Evolutionary conservation across 2,888 invertebrate genomes (phyloP), one percentile per base, ranked within the genome.

Genomic region (Spodoptera picta): DNA sequence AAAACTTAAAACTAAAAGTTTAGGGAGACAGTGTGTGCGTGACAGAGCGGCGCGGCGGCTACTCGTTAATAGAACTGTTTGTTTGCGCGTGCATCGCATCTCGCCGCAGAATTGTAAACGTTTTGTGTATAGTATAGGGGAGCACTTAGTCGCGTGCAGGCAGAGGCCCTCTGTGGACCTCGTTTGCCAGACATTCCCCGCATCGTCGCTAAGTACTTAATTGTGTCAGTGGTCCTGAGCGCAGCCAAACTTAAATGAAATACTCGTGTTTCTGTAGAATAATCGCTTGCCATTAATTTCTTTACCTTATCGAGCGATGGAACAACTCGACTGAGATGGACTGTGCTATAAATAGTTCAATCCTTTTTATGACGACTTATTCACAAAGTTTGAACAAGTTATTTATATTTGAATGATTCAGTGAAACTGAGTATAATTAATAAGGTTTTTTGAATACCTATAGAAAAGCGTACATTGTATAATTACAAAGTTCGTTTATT

Each of bases 141-240:
- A 75, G 71, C 69, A 73, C 75, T 83, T 79, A 75, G 80, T 80
- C 66, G 72, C 81, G 70, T 75, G 68, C 66, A 73, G 78, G 65
- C 76, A 66, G 53, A 66, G 50, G 50, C 62, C 64, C 57, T 69
- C 65, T 60, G 71, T 65, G 64, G 69, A 70, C 70, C 55, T 70
- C 61, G 73, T 78, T 77, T 69, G 62, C 75, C 66, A 65, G 73
- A 80, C 67, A 74, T 65, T 69, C 65, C 70, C 68, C 75, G 76
- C 71, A 69, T 74, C 68, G 76, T 76, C 73, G 76, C 79, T 86
- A 87, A 88, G 84, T 86, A 87, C 77, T 84, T 85, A 87, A 87
- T 83, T 85, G 82, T 87, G 82, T 88, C 84, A 82, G 80, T 73
- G 73, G 77, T 74, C 60, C 75, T 60, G 67, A 75, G 65, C 79